A percentile compares a stretch with the other conserved stretches of the same genome.
Conservation (phyloP, 2,888 invertebrate genomes). For the Sarcophaga subvicina region DNA sequence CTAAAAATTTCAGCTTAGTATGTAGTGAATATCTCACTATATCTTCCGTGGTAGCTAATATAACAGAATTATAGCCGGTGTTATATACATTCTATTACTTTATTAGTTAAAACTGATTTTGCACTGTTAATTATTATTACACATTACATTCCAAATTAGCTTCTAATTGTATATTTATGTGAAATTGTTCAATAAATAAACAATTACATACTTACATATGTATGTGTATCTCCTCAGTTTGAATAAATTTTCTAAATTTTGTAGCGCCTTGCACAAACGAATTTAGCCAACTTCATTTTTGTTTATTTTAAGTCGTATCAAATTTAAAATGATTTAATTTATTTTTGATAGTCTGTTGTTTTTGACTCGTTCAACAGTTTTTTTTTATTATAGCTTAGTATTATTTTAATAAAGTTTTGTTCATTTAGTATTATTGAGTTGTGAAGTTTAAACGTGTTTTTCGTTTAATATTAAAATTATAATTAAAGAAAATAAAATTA, state of each 20-base stretch:
- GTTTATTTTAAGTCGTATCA: slow-evolving; percentile 36
- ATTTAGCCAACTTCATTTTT: slow-evolving; percentile 11
- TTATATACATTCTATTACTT: no score
- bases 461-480: background rate
- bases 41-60: no score
- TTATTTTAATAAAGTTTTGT: slow-evolving; percentile 24
- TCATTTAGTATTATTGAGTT: slow-evolving; percentile 55
- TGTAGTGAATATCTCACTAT: no score
- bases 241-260: background rate
- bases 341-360: slow-evolving; percentile 40
- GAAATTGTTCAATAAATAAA: no score
- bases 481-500: slow-evolving; percentile 11
- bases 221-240: no score
- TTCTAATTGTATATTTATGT: no score
- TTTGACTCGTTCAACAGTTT: slow-evolving; percentile 2
- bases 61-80: no score
- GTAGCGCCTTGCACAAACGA: slow-evolving; percentile 15
- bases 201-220: no score
- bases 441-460: slow-evolving; percentile 54
- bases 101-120: no score
- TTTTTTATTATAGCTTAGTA: slow-evolving; percentile 7
- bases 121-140: no score
- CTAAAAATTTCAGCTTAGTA: no score
- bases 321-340: slow-evolving; percentile 62
- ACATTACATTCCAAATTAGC: no score